Percentiles rank a stretch among this genome's conserved stretches.
Conservation (phyloP, 2,888 invertebrate genomes). For the Exephanes ischioxanthus region DNA sequence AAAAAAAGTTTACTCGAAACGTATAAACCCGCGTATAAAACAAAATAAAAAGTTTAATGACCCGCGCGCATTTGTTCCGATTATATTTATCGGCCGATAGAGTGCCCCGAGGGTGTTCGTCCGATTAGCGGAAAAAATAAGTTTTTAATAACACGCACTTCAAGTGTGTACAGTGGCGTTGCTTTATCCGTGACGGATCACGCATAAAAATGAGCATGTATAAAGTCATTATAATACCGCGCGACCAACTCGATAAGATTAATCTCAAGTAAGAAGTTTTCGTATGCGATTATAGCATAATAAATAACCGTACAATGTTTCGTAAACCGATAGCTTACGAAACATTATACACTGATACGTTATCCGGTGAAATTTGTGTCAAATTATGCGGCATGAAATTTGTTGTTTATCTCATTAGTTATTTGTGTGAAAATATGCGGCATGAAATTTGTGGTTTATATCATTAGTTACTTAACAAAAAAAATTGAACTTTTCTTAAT, state of each 20-base stretch:
- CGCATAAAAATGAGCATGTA: conserved; percentile 75
- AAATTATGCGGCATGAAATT: neutral
- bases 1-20: neutral
- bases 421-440: too few species aligned
- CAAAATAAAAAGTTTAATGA: conserved; percentile 37
- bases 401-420: too few species aligned
- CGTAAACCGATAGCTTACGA: neutral
- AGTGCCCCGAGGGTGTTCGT: conserved; percentile 4
- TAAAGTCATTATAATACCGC: conserved; percentile 78
- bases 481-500: too few species aligned
- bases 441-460: neutral
- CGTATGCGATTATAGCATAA: neutral
- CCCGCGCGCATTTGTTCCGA: conserved; percentile 26
- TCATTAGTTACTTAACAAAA: neutral
- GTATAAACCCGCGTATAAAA: neutral
- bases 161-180: conserved; percentile 30
- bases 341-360: neutral
- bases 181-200: conserved; percentile 34
- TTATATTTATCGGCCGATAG: conserved; percentile 47
- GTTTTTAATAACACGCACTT: neutral
- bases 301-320: neutral
- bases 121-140: conserved; percentile 13
- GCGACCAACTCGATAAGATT: conserved; percentile 74
- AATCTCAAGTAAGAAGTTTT: conserved; percentile 77
- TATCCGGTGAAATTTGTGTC: neutral